Percentiles rank a stretch among this genome's conserved stretches.
Conservation (phyloP, 2,888 invertebrate species). For the Anoncus sp. region DNA sequence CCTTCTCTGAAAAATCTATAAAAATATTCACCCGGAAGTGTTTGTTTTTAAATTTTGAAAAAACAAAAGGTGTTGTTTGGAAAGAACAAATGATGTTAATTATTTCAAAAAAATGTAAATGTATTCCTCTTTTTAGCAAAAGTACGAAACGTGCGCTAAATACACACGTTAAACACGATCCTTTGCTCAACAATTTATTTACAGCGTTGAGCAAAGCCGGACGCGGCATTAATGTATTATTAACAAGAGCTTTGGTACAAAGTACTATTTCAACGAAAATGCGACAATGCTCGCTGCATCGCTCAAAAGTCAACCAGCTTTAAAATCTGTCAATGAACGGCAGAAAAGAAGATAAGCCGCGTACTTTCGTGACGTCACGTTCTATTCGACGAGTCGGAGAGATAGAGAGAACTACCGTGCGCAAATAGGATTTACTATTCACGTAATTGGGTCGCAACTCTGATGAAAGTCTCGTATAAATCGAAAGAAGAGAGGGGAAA, state of each 20-base stretch:
- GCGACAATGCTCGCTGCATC: neutral
- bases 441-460: constrained; percentile 25
- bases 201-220: neutral
- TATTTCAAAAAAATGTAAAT: no score
- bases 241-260: neutral
- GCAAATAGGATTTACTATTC: constrained; percentile 19
- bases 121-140: no score
- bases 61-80: no score
- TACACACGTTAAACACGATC: neutral
- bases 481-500: neutral
- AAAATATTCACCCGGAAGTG: no score
- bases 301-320: neutral
- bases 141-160: no score
- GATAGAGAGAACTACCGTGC: no score
- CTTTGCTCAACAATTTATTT: neutral
- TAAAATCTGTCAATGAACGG: neutral
- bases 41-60: no score
- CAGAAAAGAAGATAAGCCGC: neutral
- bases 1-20: no score
- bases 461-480: neutral
- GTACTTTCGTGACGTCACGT: neutral
- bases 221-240: neutral
- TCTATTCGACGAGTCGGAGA: no score
- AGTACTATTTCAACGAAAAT: neutral
- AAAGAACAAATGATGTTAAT: no score